These are phyloP conservation scores for Hemiprocne comata DNA, from an alignment of 2,113 vertebrate species.

Conservation along the genomic window DNA sequence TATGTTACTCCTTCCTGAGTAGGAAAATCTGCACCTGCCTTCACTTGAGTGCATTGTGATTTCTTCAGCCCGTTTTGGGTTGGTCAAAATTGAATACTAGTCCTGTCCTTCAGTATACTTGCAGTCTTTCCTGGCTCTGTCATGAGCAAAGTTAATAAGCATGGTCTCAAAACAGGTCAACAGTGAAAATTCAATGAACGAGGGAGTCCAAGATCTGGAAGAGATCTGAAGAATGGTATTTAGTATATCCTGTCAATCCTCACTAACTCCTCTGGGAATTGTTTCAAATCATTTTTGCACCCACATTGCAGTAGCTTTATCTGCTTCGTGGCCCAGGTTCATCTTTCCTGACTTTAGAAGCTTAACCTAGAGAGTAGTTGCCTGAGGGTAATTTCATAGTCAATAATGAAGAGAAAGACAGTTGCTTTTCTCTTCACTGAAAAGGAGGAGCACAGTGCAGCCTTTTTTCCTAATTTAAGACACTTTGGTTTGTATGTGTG, in stretches of 20 bases:
- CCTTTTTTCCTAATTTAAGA: not conserved
- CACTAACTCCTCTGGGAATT: not conserved
- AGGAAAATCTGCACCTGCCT: not conserved
- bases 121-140: not conserved
- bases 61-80: not conserved
- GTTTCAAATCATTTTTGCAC: not conserved
- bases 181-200: not conserved
- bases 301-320: not conserved
- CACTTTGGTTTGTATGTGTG: not conserved
- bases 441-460: not conserved
- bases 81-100: not conserved
- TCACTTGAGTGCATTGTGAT: not conserved
- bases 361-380: not conserved
- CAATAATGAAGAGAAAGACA: constrained; percentile 14
- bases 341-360: not conserved
- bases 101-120: not conserved
- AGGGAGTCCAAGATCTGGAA: not conserved
- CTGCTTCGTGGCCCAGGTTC: not conserved
- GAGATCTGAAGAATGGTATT: not conserved
- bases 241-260: not conserved
- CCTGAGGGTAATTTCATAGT: constrained; percentile 13
- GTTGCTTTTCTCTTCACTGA: not conserved
- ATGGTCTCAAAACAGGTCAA: not conserved
- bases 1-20: not conserved
- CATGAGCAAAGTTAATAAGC: not conserved